These are phyloP conservation scores for Pogonophryne albipinna DNA, from an alignment of 2,797 vertebrate species.

Conservation along the genomic window DNA sequence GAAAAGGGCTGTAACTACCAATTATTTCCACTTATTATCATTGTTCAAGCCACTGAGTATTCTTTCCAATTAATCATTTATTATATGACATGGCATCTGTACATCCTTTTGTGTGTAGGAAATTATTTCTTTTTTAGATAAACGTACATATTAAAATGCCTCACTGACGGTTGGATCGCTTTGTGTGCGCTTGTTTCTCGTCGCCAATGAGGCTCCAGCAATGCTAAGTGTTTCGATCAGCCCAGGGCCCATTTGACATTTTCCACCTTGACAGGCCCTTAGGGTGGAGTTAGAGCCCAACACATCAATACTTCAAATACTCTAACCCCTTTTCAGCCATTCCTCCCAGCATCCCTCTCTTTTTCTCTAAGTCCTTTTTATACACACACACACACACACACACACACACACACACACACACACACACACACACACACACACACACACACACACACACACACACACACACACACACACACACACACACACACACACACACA, in stretches of 20 bases:
- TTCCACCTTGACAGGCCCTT: conserved; percentile 68
- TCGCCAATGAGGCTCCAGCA: conserved; percentile 37
- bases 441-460: too few relatives aligned
- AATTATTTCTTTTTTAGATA: too few relatives aligned
- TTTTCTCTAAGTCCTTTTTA: conserved; percentile 51
- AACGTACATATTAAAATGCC: neutral
- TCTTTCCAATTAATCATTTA: neutral
- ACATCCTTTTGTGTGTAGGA: neutral
- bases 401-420: too few relatives aligned
- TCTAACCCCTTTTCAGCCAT: conserved; percentile 46
- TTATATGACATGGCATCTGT: neutral
- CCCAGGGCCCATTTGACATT: conserved; percentile 66
- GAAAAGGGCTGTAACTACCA: neutral
- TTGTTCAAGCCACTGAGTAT: neutral
- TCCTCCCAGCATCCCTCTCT: conserved; percentile 42
- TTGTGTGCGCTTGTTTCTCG: conserved; percentile 24
- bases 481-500: conserved; percentile 10
- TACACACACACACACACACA: conserved; percentile 15
- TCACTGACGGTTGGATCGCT: neutral
- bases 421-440: too few relatives aligned
- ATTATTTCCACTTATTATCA: neutral
- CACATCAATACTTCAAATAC: conserved; percentile 77
- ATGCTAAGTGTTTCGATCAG: conserved; percentile 58
- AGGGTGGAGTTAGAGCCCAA: conserved; percentile 70
- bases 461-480: too few relatives aligned